Conservation (phyloP, 2,113 vertebrate genomes). For the Oophaga pumilio region DNA sequence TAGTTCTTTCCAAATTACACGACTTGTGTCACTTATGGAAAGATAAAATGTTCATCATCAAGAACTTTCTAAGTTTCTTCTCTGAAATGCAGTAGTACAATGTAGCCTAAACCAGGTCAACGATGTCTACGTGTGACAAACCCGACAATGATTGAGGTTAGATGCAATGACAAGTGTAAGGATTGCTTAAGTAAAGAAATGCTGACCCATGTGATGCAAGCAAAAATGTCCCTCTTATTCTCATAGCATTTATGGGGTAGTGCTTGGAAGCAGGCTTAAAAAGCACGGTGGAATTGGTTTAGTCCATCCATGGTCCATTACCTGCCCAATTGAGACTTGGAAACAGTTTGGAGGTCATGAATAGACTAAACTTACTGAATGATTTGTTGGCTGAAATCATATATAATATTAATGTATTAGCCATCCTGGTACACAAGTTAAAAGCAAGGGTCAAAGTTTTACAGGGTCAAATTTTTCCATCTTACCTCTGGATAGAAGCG, state of each 20-base stretch:
- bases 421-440: background rate
- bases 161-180: background rate
- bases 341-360: background rate
- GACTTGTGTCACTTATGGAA: background rate
- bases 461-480: slow-evolving; percentile 1
- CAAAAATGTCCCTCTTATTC: background rate
- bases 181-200: background rate
- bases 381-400: no score
- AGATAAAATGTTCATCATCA: background rate
- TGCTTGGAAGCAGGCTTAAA: background rate
- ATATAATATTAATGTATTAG: background rate
- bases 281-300: background rate
- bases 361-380: background rate
- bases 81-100: background rate
- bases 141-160: background rate
- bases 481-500: slow-evolving; percentile 83
- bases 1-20: background rate
- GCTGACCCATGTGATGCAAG: background rate
- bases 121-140: background rate
- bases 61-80: background rate
- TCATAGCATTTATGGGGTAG: background rate
- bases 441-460: background rate
- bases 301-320: background rate
- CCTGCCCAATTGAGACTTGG: background rate
- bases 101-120: background rate